Evolutionary conservation across 1,140 invertebrate genomes (phyloP), one percentile per base, ranked within the genome.

Genomic region (Drosophila azteca): DNA sequence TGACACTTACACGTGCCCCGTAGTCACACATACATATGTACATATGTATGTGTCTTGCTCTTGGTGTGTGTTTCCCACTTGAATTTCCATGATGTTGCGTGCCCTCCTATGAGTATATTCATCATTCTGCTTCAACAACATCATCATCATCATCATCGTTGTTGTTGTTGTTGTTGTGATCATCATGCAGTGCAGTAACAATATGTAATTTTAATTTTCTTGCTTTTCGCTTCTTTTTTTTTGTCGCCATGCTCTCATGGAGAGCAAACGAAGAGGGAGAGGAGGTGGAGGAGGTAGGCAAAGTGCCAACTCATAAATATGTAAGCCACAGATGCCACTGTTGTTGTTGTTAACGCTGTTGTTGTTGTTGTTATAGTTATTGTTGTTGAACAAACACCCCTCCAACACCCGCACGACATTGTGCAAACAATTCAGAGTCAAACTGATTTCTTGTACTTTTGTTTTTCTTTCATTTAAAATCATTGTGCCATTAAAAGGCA

Each of bases 221-320:
- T 46, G 58, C 68, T 69, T 82, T 83, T 69, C 29, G 24, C 31
- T 59, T 59, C 31, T 5, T 64, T 64, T 45, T 72, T 61, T 69
- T 62, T 55, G 54, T 71, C 58, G 76, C 75, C 63, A 45, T 53
- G 75, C 79, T 83, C 69, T 60, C 79, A 82, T 82, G 79, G 66
- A 73, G 80, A 50, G 45, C 45, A 9, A 51, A 55, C 45, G 41
- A 24, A 22, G 50, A 51, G 31, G 31, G 45, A 24, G 2, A 46
- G 29, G 57, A 44, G 9, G 8, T 20, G 17, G 29, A 50, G 31
- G 8, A n/a, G 45, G 29, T 43, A 44, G 35, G 11, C 35, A 80
- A 83, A 84, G 66, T 83, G 79, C 80, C 76, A 72, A 79, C 80
- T 82, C 79, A 84, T 84, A 79, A 75, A 71, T 84, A 82, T 73